Evolutionary conservation across 2,888 invertebrate species (phyloP).

Genomic region (Neelides folsomi): DNA sequence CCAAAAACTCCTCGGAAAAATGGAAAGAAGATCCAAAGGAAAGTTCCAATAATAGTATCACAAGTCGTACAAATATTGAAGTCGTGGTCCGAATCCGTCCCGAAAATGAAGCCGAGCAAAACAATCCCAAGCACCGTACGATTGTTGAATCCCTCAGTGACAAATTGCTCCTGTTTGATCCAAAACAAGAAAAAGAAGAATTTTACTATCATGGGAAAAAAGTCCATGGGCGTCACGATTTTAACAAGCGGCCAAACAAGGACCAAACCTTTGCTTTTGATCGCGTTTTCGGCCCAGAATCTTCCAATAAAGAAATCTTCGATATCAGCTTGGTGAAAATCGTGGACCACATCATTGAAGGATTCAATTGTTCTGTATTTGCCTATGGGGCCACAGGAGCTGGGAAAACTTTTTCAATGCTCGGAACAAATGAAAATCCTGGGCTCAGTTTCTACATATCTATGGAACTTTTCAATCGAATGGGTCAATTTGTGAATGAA

Average conservation of each 20-base stretch:
- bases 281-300: conserved; percentile 56
- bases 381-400: conserved; percentile 93
- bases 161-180: conserved; percentile 71
- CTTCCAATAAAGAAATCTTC: conserved; percentile 63
- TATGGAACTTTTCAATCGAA: conserved; percentile 65
- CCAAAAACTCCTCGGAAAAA: no score
- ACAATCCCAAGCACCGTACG: conserved; percentile 39
- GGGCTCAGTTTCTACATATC: conserved; percentile 83
- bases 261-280: conserved; percentile 78
- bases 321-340: conserved; percentile 63
- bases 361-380: conserved; percentile 82
- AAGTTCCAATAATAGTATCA: no score
- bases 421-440: conserved; percentile 59
- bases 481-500: conserved; percentile 53
- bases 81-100: conserved; percentile 76
- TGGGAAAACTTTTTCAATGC: conserved; percentile 89
- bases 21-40: no score
- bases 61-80: conserved; percentile 45
- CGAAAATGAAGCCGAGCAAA: conserved; percentile 51
- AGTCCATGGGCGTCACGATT: conserved; percentile 58
- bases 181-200: conserved; percentile 60
- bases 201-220: conserved; percentile 73
- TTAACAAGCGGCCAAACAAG: conserved; percentile 59
- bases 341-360: conserved; percentile 60
- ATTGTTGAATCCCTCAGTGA: conserved; percentile 65